Base-by-base conservation (phyloP, 2,888 invertebrate genomes). In the Drosophila sordidula region DNA sequence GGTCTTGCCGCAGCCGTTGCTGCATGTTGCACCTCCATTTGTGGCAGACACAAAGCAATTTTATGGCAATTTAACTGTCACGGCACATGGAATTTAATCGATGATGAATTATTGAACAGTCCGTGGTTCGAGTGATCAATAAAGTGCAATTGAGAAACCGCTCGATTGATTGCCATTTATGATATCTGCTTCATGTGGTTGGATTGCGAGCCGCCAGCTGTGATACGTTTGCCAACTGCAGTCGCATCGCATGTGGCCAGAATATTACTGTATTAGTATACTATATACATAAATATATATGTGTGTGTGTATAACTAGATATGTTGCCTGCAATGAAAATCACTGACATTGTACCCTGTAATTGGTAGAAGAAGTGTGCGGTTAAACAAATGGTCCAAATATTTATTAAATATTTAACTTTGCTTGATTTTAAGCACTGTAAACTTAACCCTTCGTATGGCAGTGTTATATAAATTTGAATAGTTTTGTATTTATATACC, bases 61-160 rank as follows among this genome's bases (percentile, higher is more conserved):
- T 72, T 54, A 69, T 66, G 75, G 67, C 76, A 81, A 75, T 85
- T 87, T 75, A 70, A 81, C 67, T 69, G 78, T 59, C 75, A 54
- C 32, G 39, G 46, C 59, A 34, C 29, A 52, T 49, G 56, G 5
- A 61, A 52, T 42, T 56, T 29, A 42, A 55, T 46, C 54, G 34
- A 38, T 49, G 52, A 32, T 72, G 57, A 61, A 67, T 75, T 67
- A 73, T 73, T 62, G 68, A 75, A 58, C 22, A 44, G 57, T 32
- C 14, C 36, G 26, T 32, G 55, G 22, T 52, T 50, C 38, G 14
- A 45, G 25, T 42, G 39, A 42, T 47, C 54, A 22, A 51, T 76
- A 66, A 77, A 66, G 54, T 72, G 85, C 80, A 78, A 75, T 79
- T 66, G 52, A 54, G 67, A 54, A 62, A 54, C 50, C 58, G 47